phyloP scores from a whole-genome alignment of 2,888 invertebrate genomes.

The Drosophila picticornis region DNA sequence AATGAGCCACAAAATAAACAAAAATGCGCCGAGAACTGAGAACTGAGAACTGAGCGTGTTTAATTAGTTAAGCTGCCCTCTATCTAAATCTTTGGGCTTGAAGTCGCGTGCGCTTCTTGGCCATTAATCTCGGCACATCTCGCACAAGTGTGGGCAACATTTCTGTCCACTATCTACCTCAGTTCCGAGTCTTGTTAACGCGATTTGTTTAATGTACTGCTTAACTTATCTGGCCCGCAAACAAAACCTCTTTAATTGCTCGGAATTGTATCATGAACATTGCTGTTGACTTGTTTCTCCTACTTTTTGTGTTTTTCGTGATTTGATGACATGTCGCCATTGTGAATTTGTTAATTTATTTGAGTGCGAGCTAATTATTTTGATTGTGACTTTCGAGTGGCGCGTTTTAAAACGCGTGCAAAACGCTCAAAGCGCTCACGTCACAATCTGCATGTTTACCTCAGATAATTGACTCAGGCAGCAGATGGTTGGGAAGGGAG shows the following conservation, averaged over 20 bases:
- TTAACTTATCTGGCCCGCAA: conserved; percentile 18
- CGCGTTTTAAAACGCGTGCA: conserved; percentile 51
- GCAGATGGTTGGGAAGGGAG: background rate
- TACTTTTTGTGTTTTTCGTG: background rate
- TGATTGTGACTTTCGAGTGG: conserved; percentile 26
- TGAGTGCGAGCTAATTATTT: conserved; percentile 60
- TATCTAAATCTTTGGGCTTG: conserved; percentile 40
- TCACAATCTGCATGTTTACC: conserved; percentile 37
- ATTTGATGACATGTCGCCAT: conserved; percentile 5
- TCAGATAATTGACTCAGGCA: background rate
- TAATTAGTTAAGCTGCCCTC: conserved; percentile 53
- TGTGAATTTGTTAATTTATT: conserved; percentile 51
- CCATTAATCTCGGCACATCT: conserved; percentile 41
- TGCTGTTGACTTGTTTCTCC: conserved; percentile 1
- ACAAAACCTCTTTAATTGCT: conserved; percentile 36
- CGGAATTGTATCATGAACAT: conserved; percentile 13
- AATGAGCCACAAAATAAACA: conserved; percentile 40
- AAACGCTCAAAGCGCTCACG: conserved; percentile 41
- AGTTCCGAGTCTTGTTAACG: conserved; percentile 17
- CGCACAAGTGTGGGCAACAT: conserved; percentile 2
- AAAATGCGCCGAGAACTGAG: conserved; percentile 22
- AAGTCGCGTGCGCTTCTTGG: conserved; percentile 48
- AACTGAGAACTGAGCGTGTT: conserved; percentile 48
- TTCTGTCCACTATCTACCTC: background rate
- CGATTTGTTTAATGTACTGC: conserved; percentile 24